Evolutionary conservation across 2,113 vertebrate genomes (phyloP), one percentile per base, ranked within the genome.

Genomic region (Chamaea fasciata): DNA sequence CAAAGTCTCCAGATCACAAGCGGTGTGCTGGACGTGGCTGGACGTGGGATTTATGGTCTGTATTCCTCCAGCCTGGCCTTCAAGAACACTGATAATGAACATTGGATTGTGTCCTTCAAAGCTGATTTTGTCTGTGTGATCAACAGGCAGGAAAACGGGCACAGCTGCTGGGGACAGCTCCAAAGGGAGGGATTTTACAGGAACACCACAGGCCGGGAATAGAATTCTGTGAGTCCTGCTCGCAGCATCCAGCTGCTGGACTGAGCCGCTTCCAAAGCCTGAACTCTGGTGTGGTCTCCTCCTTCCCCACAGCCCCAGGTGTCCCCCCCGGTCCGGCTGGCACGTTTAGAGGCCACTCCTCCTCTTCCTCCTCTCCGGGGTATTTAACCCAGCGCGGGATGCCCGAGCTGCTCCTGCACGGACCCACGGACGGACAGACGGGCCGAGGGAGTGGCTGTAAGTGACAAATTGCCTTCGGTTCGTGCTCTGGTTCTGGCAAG

Each of bases 321-420:
- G 30, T 62, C 68, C 81, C 68, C 81, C 55, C 62, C 6, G 20
- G 1, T 19, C 7, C 23, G 11, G 69, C 69, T n/a, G 87, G 69
- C 63, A n/a, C 46, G 2, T 17, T 5, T 7, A 18, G 64, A 63
- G 92, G 56, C 91, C 71, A n/a, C 88, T 88, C 9, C 97, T 94
- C 96, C 96, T 91, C 95, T 89, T 95, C 55, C 42, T 49, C 33
- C 81, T 92, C 67, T 20, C 46, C 31, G 22, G 23, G 55, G 15
- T 60, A 70, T 60, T 56, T 92, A 95, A 78, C 62, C 64, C 5
- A 30, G 92, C 3, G 0, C 10, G 2, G 79, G 24, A 14, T 13
- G 47, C 65, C 53, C 1, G 22, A 19, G 74, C 59, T 55, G 31
- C 86, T 42, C 64, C 68, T 7, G 5, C 70, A 55, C 67, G 1